Conservation (phyloP, 2,888 invertebrate genomes). For the Melanargia galathea region DNA sequence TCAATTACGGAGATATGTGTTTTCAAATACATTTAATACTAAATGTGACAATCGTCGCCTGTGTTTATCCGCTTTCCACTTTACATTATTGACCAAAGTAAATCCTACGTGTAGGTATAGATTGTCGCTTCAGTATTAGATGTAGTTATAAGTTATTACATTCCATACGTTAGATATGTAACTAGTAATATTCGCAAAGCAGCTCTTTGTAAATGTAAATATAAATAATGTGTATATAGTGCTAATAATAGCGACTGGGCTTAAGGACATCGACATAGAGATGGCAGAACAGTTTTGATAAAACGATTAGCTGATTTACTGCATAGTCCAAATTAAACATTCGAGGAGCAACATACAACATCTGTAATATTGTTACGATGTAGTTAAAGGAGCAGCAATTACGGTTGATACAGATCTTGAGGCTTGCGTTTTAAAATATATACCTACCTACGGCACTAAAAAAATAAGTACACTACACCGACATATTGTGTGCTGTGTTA, state of each 20-base stretch:
- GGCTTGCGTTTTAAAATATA: background rate
- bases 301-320: constrained; percentile 35
- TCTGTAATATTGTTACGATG: constrained; percentile 45
- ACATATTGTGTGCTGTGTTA: no score
- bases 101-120: constrained; percentile 14
- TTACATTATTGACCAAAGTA: constrained; percentile 29
- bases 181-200: constrained; percentile 57
- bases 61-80: constrained; percentile 16
- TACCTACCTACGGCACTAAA: background rate
- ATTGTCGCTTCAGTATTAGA: constrained; percentile 57
- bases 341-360: constrained; percentile 33
- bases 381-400: constrained; percentile 45
- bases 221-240: constrained; percentile 69
- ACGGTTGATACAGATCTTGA: constrained; percentile 19
- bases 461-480: no score
- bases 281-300: constrained; percentile 35
- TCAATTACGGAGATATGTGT: constrained; percentile 24
- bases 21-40: constrained; percentile 36
- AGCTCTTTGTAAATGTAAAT: constrained; percentile 73
- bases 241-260: constrained; percentile 46
- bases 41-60: constrained; percentile 25
- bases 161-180: constrained; percentile 64
- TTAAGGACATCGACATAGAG: constrained; percentile 39
- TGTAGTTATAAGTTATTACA: constrained; percentile 59
- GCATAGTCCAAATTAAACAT: constrained; percentile 36